These are phyloP conservation scores for Numida meleagris DNA, from an alignment of 2,113 vertebrate genomes.

Conservation along the genomic window DNA sequence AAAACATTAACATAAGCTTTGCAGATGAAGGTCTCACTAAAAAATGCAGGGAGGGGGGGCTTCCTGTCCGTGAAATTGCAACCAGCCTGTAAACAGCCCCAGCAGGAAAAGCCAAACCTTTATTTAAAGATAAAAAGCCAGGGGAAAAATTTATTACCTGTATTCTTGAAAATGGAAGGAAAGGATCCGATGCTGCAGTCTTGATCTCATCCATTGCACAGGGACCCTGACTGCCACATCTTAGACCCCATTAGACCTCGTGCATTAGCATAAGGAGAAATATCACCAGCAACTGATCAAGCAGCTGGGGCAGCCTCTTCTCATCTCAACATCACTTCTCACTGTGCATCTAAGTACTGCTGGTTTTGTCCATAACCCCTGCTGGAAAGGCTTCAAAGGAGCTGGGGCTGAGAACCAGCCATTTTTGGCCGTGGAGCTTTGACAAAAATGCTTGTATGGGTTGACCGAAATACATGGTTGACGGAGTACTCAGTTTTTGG, in stretches of 20 bases:
- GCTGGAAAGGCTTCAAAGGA: not conserved
- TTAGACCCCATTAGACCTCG: not conserved
- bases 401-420: not conserved
- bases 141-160: not conserved
- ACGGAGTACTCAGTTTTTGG: not conserved
- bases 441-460: not conserved
- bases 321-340: not conserved
- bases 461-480: not conserved
- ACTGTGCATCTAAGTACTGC: not conserved
- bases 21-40: not conserved
- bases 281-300: not conserved
- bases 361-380: not conserved
- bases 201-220: not conserved
- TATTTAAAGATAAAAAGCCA: not conserved
- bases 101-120: not conserved
- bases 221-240: not conserved
- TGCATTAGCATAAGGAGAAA: not conserved
- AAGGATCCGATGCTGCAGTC: accelerated
- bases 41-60: not conserved
- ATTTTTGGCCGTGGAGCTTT: not conserved
- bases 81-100: not conserved
- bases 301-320: not conserved
- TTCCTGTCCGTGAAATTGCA: not conserved
- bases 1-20: not conserved
- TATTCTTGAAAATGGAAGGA: not conserved